These are phyloP conservation scores for Ochotona princeps DNA, from an alignment of 2,113 vertebrate genomes.

Conservation along the genomic window DNA sequence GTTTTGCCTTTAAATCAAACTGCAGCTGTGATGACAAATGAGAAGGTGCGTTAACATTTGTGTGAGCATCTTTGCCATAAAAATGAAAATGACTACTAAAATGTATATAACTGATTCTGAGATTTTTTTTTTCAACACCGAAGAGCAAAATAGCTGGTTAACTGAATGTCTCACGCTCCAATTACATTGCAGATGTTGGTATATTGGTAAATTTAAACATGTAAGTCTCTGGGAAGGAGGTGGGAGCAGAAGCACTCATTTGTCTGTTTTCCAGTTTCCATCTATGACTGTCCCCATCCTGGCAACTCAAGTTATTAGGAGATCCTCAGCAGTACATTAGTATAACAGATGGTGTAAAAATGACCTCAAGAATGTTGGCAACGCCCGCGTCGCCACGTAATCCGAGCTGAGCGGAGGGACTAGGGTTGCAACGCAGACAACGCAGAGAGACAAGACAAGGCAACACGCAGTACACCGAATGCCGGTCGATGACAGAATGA, in stretches of 20 bases:
- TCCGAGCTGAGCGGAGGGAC: no score
- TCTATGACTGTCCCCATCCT: neutral
- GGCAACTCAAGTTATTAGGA: neutral
- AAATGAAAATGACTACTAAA: neutral
- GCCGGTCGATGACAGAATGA: no score
- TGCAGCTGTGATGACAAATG: neutral
- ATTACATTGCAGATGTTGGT: neutral
- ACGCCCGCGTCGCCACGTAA: no score
- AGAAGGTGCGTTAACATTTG: neutral
- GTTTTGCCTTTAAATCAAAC: neutral
- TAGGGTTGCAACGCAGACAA: no score
- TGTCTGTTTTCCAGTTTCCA: neutral
- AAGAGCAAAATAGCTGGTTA: neutral
- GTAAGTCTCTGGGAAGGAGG: neutral
- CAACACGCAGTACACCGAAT: no score
- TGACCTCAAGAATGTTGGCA: no score
- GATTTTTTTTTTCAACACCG: neutral
- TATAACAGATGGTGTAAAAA: neutral
- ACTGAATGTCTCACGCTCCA: neutral
- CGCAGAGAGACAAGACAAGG: no score
- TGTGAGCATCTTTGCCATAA: neutral
- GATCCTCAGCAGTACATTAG: neutral
- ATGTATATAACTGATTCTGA: neutral
- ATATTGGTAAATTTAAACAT: neutral
- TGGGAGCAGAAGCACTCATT: neutral